Evolutionary conservation across 2,113 vertebrate species (phyloP).

Genomic region (Castor canadensis): DNA sequence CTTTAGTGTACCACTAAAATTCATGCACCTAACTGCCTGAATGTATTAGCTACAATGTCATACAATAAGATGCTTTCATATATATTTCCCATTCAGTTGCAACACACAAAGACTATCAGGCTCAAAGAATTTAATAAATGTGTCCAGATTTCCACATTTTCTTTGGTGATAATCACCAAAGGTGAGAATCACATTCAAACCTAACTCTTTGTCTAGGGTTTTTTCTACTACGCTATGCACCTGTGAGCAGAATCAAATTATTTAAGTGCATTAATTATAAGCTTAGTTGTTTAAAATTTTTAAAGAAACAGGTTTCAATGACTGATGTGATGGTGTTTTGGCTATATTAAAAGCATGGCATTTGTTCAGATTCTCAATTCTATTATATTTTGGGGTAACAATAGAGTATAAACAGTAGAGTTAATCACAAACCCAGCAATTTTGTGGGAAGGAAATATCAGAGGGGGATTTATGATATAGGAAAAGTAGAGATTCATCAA

Average conservation of each 20-base stretch:
- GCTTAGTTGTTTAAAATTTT: neutral
- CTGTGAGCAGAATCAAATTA: neutral
- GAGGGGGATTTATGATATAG: neutral
- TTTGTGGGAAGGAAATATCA: neutral
- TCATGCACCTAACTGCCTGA: neutral
- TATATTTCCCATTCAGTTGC: neutral
- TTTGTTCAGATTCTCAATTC: neutral
- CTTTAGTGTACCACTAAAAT: neutral
- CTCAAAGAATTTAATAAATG: neutral
- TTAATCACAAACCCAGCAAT: neutral
- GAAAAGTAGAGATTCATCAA: neutral
- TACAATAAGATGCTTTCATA: rapidly evolving
- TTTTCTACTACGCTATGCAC: neutral
- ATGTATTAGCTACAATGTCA: neutral
- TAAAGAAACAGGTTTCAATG: neutral
- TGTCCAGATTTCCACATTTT: too few species aligned
- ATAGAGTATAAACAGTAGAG: neutral
- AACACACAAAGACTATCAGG: neutral
- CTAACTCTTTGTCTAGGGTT: neutral
- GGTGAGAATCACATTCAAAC: neutral
- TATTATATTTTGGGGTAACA: neutral
- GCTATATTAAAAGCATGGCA: neutral
- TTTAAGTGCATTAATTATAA: neutral
- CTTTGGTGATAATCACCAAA: too few species aligned
- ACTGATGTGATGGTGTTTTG: neutral